Percentiles rank a stretch among this genome's conserved stretches.
phyloP scores from a whole-genome alignment of 2,797 vertebrate species.

The Coracias cyanogaster region DNA sequence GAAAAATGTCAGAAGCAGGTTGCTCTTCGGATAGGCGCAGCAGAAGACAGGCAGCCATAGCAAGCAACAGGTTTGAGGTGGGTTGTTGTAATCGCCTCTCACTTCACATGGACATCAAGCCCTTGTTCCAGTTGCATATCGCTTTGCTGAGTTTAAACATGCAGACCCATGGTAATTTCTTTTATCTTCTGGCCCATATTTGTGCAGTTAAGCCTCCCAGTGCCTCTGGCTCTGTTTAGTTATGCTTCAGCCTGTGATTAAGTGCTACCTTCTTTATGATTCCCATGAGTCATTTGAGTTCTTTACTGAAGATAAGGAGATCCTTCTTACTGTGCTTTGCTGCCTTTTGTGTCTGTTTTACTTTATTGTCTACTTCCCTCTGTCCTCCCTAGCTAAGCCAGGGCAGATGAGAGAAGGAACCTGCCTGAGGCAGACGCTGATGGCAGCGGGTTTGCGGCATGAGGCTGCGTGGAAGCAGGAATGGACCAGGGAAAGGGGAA shows the following conservation, averaged over 20 bases:
- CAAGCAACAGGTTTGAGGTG: background rate
- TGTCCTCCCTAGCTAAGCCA: background rate
- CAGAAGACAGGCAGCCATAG: background rate
- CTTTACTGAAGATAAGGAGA: background rate
- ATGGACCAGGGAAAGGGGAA: background rate
- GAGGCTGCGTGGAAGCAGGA: background rate
- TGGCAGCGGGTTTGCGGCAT: background rate
- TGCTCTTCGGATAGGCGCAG: background rate
- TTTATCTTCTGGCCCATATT: background rate
- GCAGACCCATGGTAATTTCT: background rate
- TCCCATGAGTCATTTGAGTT: background rate
- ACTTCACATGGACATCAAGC: background rate
- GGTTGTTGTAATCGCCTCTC: background rate
- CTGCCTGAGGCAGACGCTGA: background rate
- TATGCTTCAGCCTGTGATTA: background rate
- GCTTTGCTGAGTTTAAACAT: background rate
- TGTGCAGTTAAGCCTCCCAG: background rate
- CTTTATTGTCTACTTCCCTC: background rate
- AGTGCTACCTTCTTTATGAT: background rate
- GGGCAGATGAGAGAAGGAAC: background rate
- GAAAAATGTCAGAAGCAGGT: background rate
- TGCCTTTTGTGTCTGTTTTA: background rate
- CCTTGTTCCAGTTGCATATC: background rate
- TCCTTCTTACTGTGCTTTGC: background rate
- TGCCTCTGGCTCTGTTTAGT: constrained; percentile 4